Evolutionary conservation across 2,113 vertebrate species (phyloP), one percentile per base, ranked within the genome.

Genomic region (Saccopteryx bilineata): DNA sequence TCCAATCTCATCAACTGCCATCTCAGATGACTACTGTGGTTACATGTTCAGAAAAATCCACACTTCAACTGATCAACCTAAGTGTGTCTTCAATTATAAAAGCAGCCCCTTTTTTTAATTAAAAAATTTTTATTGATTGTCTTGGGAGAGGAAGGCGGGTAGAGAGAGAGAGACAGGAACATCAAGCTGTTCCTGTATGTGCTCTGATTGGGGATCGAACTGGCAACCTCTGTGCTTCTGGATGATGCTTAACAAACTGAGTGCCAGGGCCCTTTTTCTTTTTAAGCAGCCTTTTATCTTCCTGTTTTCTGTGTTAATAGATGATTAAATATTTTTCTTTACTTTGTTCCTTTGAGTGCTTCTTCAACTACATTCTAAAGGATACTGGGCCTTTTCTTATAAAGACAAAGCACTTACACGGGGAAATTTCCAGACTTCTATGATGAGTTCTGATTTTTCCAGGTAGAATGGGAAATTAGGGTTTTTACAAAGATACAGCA

Each of bases 361-460:
- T 88, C 52, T 48, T 61, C 71, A 61, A 61, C 48, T 83, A 92
- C 21, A 94, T 56, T 88, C 66, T 86, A 24, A 74, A 94, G 46
- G 5, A 24, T 15, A 8, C 4, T 9, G 63, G 82, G 83, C 71
- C 92, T 89, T 89, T 72, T 84, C 86, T 50, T 72, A 52, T 69
- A 96, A 96, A 93, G 89, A 96, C 80, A 81, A 84, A 96, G 75
- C 71, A 82, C 91, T 97, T 96, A 89, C 18, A 80, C 7, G 0
- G 4, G 58, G 92, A 79, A 87, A 86, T 95, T 80, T 96, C 91
- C 95, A 71, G 86, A 80, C 2, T 15, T 93, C 10, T 82, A 93
- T 84, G 96, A 82, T 95, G 95, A 87, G 24, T 56, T 58, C 50
- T 91, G 28, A 76, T n/a, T 91, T 83, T 78, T 83, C 56, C 78